phyloP scores from a whole-genome alignment of 2,113 vertebrate species.

The Varanus salvator region DNA sequence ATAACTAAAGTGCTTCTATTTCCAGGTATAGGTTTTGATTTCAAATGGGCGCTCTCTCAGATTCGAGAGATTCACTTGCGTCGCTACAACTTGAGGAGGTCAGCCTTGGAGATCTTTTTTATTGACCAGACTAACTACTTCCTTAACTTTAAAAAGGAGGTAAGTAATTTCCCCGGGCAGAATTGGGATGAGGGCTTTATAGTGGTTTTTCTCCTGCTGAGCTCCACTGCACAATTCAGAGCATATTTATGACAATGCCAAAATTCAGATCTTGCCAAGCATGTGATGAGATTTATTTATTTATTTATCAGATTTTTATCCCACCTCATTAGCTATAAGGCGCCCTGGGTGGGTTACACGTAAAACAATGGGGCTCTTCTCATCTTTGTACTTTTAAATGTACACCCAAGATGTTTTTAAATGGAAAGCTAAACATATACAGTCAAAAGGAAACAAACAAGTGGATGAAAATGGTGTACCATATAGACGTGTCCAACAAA shows the following conservation, averaged over 20 bases:
- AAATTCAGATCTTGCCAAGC: not conserved
- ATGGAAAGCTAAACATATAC: not conserved
- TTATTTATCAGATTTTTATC: too few species aligned
- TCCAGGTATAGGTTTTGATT: conserved; percentile 93
- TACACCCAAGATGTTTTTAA: not conserved
- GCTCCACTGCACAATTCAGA: not conserved
- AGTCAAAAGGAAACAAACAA: not conserved
- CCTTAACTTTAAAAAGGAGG: conserved; percentile 98
- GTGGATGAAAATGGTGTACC: not conserved
- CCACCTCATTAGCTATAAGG: too few species aligned
- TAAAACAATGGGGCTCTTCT: too few species aligned
- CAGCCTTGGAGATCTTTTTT: conserved; percentile 96
- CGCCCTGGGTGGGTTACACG: too few species aligned
- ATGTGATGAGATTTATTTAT: not conserved
- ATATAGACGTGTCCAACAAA: not conserved
- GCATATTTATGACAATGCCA: not conserved
- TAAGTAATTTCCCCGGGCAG: conserved; percentile 48
- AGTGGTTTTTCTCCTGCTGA: not conserved
- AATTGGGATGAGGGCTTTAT: not conserved
- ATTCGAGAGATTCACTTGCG: conserved; percentile 94
- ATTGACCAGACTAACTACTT: conserved; percentile 98
- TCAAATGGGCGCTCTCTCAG: conserved; percentile 95
- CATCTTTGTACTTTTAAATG: not conserved
- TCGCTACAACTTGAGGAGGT: conserved; percentile 93
- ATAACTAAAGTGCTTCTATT: conserved; percentile 51